Conservation (phyloP, 2,888 invertebrate species). For the Rhorus exstirpatorius region DNA sequence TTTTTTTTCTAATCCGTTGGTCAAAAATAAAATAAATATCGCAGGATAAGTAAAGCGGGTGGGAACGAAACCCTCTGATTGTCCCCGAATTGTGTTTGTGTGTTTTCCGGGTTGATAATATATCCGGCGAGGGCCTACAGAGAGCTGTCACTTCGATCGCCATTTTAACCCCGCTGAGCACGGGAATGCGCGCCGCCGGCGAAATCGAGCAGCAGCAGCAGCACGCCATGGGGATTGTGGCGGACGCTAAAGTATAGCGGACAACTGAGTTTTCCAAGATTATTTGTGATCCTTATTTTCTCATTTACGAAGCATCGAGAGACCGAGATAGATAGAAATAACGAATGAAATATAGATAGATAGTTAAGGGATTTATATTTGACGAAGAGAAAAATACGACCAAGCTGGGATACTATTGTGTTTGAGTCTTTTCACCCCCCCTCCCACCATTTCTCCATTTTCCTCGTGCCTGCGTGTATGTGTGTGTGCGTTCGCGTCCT, state of each 20-base stretch:
- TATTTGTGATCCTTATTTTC: conserved; percentile 50
- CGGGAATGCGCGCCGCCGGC: conserved; percentile 83
- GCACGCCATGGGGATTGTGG: conserved; percentile 62
- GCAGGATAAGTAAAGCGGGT: neutral
- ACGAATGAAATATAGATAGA: conserved; percentile 16
- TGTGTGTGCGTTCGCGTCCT: conserved; percentile 50
- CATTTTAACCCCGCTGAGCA: conserved; percentile 83
- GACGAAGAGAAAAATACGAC: conserved; percentile 21
- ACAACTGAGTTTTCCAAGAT: conserved; percentile 54
- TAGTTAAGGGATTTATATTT: conserved; percentile 46
- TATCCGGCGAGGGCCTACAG: conserved; percentile 20
- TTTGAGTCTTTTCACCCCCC: conserved; percentile 28
- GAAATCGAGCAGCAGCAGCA: conserved; percentile 74
- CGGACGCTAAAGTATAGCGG: conserved; percentile 59
- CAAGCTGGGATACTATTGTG: conserved; percentile 23
- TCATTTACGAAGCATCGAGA: conserved; percentile 14
- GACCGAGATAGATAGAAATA: neutral
- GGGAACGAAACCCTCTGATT: neutral
- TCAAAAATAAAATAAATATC: neutral
- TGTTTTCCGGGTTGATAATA: conserved; percentile 1
- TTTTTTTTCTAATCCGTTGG: neutral
- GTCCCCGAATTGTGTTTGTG: conserved; percentile 14
- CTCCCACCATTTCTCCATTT: conserved; percentile 4
- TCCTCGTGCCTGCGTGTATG: conserved; percentile 48
- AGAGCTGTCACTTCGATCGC: conserved; percentile 85